These are phyloP conservation scores for Sphinx pinastri DNA, from an alignment of 2,888 invertebrate species.

Conservation along the genomic window DNA sequence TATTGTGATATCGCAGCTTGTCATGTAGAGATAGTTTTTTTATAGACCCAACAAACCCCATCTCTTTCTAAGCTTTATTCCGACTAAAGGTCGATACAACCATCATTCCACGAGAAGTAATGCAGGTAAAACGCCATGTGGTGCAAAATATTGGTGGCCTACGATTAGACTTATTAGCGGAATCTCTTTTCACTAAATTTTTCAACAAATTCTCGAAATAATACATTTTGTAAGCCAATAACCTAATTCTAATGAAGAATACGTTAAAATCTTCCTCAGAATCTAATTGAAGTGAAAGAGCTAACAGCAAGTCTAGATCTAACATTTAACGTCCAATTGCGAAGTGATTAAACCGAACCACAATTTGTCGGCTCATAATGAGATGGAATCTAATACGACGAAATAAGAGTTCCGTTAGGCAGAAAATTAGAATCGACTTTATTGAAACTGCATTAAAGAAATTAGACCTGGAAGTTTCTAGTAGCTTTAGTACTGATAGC, in stretches of 20 bases:
- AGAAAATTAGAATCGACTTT: background rate
- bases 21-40: background rate
- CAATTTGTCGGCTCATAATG: conserved; percentile 1
- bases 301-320: background rate
- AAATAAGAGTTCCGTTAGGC: background rate
- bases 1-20: conserved; percentile 1
- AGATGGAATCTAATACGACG: background rate
- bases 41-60: background rate
- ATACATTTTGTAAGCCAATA: too few relatives aligned
- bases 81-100: too few relatives aligned
- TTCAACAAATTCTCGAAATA: too few relatives aligned
- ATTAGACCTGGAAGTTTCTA: too few relatives aligned
- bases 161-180: too few relatives aligned
- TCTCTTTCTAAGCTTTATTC: too few relatives aligned
- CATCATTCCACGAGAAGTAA: too few relatives aligned
- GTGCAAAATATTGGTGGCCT: too few relatives aligned
- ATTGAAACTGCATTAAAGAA: background rate
- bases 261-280: background rate
- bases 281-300: conserved; percentile 1
- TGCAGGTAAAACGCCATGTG: too few relatives aligned
- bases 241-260: too few relatives aligned
- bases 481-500: too few relatives aligned
- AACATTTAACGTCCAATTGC: conserved; percentile 2
- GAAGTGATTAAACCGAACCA: background rate
- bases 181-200: too few relatives aligned